Evolutionary conservation across 1,140 invertebrate species (phyloP).

Genomic region (Globodera rostochiensis): DNA sequence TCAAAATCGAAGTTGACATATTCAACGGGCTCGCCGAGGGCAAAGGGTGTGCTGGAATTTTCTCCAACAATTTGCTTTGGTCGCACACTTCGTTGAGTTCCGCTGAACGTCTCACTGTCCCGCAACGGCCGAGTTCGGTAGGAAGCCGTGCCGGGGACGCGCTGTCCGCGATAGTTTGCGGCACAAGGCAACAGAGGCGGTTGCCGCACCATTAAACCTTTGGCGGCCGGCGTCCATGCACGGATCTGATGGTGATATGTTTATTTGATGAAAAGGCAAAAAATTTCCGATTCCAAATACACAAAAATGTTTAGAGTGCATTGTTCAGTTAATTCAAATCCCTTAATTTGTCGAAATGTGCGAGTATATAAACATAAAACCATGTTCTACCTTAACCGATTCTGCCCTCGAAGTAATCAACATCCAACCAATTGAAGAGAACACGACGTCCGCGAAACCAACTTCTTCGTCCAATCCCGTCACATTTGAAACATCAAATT

Average conservation of each 20-base stretch:
- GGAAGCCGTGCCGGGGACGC: slow-evolving; percentile 37
- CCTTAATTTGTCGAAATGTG: too few relatives aligned
- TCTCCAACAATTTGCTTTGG: slow-evolving; percentile 12
- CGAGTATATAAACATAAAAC: neutral
- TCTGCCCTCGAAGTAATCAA: slow-evolving; percentile 34
- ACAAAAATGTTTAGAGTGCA: neutral
- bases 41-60: slow-evolving; percentile 6
- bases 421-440: slow-evolving; percentile 57
- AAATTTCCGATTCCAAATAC: neutral
- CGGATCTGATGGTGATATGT: neutral
- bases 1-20: slow-evolving; percentile 29
- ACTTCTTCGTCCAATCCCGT: slow-evolving; percentile 11
- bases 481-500: slow-evolving; percentile 34
- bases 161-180: slow-evolving; percentile 37
- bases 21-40: neutral
- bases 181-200: slow-evolving; percentile 47
- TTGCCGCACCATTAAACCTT: slow-evolving; percentile 28
- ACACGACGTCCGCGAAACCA: slow-evolving; percentile 43
- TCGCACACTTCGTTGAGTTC: neutral
- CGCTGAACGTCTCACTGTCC: slow-evolving; percentile 14
- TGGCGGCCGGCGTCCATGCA: slow-evolving; percentile 46
- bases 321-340: neutral
- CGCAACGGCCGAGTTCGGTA: slow-evolving; percentile 34
- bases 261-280: neutral
- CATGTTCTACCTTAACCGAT: slow-evolving; percentile 3